phyloP scores from a whole-genome alignment of 1,140 invertebrate species.

The Periplaneta americana region DNA sequence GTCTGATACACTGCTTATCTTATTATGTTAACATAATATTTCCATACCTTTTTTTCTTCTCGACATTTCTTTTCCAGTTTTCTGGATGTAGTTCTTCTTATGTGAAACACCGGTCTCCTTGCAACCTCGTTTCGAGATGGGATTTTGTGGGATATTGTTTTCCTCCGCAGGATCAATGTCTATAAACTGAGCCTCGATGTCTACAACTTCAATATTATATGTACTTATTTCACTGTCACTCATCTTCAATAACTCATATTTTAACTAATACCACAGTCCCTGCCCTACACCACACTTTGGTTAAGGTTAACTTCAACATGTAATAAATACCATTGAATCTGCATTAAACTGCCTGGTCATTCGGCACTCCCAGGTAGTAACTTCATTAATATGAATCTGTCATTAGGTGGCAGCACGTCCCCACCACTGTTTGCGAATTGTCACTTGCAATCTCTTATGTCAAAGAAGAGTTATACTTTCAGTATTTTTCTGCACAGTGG shows the following conservation, averaged over 20 bases:
- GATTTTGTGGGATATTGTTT: neutral
- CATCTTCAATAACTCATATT: neutral
- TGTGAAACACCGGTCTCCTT: neutral
- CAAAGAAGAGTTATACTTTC: too few species aligned
- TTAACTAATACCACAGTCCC: neutral
- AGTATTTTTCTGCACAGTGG: too few species aligned
- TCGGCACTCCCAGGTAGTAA: too few species aligned
- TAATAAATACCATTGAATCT: too few species aligned
- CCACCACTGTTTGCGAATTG: too few species aligned
- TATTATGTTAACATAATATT: neutral
- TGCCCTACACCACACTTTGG: too few species aligned
- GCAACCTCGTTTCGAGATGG: neutral
- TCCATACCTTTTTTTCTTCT: neutral
- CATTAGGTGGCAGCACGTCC: too few species aligned
- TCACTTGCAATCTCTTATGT: too few species aligned
- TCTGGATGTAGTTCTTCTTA: neutral
- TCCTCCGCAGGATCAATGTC: neutral
- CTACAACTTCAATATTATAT: constrained; percentile 1
- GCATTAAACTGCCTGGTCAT: too few species aligned
- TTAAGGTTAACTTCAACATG: too few species aligned
- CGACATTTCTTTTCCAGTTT: constrained; percentile 2
- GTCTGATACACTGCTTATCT: neutral
- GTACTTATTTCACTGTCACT: neutral
- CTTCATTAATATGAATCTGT: too few species aligned
- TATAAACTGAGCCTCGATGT: neutral